Evolutionary conservation across 2,797 vertebrate genomes (phyloP).

Genomic region (Mormyrus hasselquistii): DNA sequence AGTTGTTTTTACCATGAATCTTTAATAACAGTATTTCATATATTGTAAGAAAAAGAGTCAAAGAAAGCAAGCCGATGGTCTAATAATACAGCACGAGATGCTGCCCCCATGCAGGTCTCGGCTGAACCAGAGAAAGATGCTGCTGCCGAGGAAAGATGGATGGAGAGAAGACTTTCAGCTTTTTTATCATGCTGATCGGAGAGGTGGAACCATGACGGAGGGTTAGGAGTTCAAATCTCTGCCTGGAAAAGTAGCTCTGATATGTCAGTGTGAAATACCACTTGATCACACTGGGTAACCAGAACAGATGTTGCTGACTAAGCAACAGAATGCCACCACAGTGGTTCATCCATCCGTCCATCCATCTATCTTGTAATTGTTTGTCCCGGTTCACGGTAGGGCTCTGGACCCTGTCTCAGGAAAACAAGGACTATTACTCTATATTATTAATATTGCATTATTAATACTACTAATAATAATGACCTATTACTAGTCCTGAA

Average conservation of each 20-base stretch:
- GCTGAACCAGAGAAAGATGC: conserved; percentile 46
- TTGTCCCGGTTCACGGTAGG: background rate
- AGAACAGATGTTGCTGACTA: background rate
- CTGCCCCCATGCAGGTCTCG: conserved; percentile 50
- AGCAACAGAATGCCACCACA: background rate
- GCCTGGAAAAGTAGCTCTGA: background rate
- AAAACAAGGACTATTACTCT: background rate
- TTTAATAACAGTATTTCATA: conserved; percentile 50
- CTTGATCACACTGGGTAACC: background rate
- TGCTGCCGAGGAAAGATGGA: background rate
- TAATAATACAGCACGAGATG: conserved; percentile 51
- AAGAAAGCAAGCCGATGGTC: conserved; percentile 17
- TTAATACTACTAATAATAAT: background rate
- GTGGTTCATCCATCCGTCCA: background rate
- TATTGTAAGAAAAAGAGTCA: background rate
- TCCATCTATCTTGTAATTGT: background rate
- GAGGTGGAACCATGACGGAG: background rate
- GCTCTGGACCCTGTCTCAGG: background rate
- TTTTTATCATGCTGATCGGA: background rate
- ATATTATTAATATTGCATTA: background rate
- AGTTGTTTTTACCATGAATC: conserved; percentile 53
- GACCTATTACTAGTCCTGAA: background rate
- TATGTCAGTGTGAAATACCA: background rate
- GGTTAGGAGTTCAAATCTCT: background rate
- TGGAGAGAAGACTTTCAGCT: background rate